phyloP scores from a whole-genome alignment of 2,797 vertebrate species.

The Cuculus canorus region DNA sequence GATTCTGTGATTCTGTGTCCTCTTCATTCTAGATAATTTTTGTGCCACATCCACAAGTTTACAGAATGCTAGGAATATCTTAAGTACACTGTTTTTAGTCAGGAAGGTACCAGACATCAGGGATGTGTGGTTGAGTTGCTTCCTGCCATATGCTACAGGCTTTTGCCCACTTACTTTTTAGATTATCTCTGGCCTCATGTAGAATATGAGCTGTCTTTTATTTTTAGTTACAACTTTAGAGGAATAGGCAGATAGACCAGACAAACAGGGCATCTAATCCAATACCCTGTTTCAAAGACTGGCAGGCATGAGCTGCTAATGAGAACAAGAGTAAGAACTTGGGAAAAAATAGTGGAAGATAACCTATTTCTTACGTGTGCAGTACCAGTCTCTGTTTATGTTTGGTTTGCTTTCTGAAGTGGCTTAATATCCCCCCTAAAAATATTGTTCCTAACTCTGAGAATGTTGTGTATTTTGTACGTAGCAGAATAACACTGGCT shows the following conservation, averaged over 20 bases:
- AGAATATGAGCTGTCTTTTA: not conserved
- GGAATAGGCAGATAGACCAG: not conserved
- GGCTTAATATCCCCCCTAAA: not conserved
- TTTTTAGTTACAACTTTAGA: not conserved
- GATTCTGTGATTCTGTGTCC: no score
- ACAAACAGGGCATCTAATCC: not conserved
- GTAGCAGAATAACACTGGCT: not conserved
- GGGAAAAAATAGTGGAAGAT: not conserved
- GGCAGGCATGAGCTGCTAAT: not conserved
- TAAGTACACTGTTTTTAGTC: not conserved
- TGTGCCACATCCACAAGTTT: not conserved
- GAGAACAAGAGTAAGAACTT: not conserved
- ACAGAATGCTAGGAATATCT: not conserved
- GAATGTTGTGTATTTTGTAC: not conserved
- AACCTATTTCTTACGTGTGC: rapidly evolving
- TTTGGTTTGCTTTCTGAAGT: not conserved
- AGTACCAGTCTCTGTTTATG: not conserved
- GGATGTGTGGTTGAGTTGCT: rapidly evolving
- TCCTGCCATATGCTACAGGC: rapidly evolving
- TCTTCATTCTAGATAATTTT: not conserved
- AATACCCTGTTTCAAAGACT: not conserved
- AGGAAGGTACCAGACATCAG: not conserved
- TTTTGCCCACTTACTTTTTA: not conserved
- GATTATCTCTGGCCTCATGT: not conserved
- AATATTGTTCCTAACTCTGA: not conserved